Base-by-base conservation (phyloP, 64 coral and sea anemone species). In the Hydrozoanthus tunicans region DNA sequence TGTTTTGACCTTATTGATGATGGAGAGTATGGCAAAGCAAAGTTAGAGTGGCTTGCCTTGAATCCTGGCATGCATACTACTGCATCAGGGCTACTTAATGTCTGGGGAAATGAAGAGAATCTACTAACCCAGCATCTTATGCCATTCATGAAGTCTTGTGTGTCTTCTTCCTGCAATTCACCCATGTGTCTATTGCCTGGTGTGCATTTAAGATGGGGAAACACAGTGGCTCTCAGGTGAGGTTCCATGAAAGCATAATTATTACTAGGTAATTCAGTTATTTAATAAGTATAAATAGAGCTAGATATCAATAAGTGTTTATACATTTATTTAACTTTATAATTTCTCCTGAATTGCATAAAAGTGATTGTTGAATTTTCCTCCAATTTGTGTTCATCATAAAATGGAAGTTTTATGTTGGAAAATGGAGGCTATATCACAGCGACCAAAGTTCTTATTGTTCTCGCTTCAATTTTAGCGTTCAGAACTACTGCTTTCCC, bases 161-260 rank as follows among this genome's bases (percentile, higher is more conserved):
- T 61, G 55, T 59, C 78, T 23, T 80, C 57, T 5, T 80, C 78
- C 17, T 80, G 17, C 23, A 80, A 20, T 80, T 80, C 78, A 80
- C 15, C 55, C 17, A 62, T 80, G 57, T 62, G 78, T 61, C 78
- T 57, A 61, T n/a, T 80, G 10, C 56, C 78, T 60, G 56, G 78
- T 7, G 58, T 80, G 78, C 78, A 80, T 17, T 15, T 80, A 5
- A 60, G 56, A 80, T 80, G 78, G 17, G 17, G 5, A 80, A 80
- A 32, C 79, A 81, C 79, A 62, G 59, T 59, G 14, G 79, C 79
- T 15, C 79, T 81, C n/a, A 64, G 79, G 57, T 32, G n/a, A 17
- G 57, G 8, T 78, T 17, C 8, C 5, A 7, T 73, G 3, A 73
- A 26, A 4, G n/a, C 26, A 17, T 26, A 9, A 15, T 6, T 17